Base-by-base conservation (phyloP, 2,113 vertebrate genomes). In the Cololabis saira region DNA sequence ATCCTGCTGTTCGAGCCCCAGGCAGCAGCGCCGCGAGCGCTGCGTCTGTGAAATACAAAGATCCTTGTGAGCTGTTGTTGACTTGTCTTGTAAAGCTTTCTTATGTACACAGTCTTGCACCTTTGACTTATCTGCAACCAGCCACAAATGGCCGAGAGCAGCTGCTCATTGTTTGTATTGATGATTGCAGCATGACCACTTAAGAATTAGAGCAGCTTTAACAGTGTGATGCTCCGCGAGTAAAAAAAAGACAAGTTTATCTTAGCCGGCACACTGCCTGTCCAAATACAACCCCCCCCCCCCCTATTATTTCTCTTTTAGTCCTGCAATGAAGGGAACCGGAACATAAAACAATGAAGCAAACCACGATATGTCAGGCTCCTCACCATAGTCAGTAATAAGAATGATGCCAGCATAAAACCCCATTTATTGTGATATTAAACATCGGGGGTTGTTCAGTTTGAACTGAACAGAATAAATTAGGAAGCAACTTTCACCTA, bases 131-230 rank as follows among this genome's bases (percentile, higher is more conserved):
- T 33, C 16, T 63, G 30, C 59, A 59, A 12, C 27, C 18, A 78
- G 50, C 16, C 67, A 74, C 37, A 61, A 62, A 1, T 56, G 50
- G 50, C 67, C 24, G 10, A 51, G 47, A 56, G 48, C 53, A 33
- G 41, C 8, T 45, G 15, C 49, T 61, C 15, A 24, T 9, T 60
- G 10, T 55, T 71, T 49, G 40, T 24, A 37, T 9, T 27, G 59
- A 74, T 67, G 50, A 79, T 40, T 47, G 45, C 21, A 33, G 22
- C 56, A 61, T 47, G 67, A 68, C 52, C 66, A 62, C 53, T 71
- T 27, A 65, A 58, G 57, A 74, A 59, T 37, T 44, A 50, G 1
- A 62, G 48, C 1, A 18, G 42, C 16, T 61, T 69, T 27, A 54
- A 53, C 24, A 42, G 59, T 17, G 33, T 62, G 12, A 73, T 19